phyloP scores from a whole-genome alignment of 2,113 vertebrate genomes.

The Myotis brandtii region DNA sequence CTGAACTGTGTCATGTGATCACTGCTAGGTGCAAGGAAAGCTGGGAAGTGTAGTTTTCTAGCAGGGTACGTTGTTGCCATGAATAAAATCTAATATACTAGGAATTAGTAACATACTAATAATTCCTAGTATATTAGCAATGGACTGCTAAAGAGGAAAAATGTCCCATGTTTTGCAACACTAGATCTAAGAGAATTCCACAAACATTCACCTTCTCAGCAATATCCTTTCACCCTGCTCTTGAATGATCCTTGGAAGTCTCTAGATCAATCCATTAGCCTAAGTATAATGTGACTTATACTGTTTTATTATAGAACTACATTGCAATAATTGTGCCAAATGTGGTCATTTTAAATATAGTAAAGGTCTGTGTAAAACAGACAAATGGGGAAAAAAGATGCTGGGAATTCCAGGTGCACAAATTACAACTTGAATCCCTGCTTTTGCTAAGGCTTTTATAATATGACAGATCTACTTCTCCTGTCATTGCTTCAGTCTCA shows the following conservation, averaged over 20 bases:
- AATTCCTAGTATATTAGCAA: no score
- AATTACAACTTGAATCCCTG: not conserved
- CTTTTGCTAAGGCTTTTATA: constrained; percentile 38
- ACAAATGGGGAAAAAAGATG: not conserved
- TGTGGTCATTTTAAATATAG: not conserved
- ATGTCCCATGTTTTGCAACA: not conserved
- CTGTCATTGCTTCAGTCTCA: constrained; percentile 48
- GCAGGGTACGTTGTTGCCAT: not conserved
- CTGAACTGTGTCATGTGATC: not conserved
- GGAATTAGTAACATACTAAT: no score
- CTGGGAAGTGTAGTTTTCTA: not conserved
- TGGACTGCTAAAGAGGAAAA: not conserved
- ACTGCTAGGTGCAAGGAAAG: not conserved
- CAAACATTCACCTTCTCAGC: not conserved
- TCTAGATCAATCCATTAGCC: not conserved
- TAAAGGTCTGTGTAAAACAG: not conserved
- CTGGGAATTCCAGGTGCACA: constrained; percentile 20
- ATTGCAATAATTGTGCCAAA: not conserved
- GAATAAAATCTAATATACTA: not conserved
- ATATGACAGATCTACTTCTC: constrained; percentile 46
- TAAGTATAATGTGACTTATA: constrained; percentile 5
- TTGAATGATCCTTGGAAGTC: not conserved
- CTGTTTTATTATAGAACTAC: constrained; percentile 17
- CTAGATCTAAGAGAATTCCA: constrained; percentile 16
- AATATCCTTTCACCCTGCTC: not conserved